Evolutionary conservation across 2,888 invertebrate species (phyloP).

Genomic region (Osedax fenrisi): DNA sequence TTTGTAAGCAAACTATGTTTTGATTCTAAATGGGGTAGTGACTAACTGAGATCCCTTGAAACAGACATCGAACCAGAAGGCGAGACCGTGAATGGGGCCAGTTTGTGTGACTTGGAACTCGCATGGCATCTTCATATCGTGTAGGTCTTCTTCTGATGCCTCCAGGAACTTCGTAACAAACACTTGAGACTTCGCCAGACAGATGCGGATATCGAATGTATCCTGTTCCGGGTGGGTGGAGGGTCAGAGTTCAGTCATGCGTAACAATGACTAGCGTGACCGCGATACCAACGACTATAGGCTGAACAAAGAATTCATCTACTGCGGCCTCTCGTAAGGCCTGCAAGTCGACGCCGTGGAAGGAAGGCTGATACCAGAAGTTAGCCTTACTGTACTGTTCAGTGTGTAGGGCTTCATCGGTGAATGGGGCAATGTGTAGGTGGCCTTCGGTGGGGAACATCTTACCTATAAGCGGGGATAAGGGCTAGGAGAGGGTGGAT

Average conservation of each 20-base stretch:
- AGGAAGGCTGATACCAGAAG: constrained; percentile 95
- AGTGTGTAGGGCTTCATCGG: constrained; percentile 89
- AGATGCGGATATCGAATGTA: constrained; percentile 92
- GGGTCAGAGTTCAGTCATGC: not conserved
- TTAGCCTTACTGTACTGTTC: constrained; percentile 96
- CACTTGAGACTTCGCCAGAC: constrained; percentile 81
- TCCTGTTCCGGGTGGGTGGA: constrained; percentile 54
- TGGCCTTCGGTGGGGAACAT: constrained; percentile 97
- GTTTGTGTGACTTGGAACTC: constrained; percentile 81
- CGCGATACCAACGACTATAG: constrained; percentile 62
- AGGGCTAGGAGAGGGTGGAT: too few species aligned
- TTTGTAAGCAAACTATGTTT: too few species aligned
- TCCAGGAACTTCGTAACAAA: constrained; percentile 84
- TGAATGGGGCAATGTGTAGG: constrained; percentile 90
- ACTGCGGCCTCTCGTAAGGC: constrained; percentile 80
- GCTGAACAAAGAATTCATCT: constrained; percentile 92
- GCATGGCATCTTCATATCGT: constrained; percentile 85
- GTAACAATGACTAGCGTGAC: not conserved
- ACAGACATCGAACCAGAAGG: constrained; percentile 98
- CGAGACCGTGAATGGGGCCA: constrained; percentile 87
- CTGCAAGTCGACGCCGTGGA: constrained; percentile 90
- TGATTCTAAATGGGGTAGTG: too few species aligned
- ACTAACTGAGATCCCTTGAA: constrained; percentile 64
- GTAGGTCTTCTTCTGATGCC: constrained; percentile 82
- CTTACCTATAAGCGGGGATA: constrained; percentile 64